phyloP scores from a whole-genome alignment of 2,113 vertebrate species.

The Myocastor coypus region DNA sequence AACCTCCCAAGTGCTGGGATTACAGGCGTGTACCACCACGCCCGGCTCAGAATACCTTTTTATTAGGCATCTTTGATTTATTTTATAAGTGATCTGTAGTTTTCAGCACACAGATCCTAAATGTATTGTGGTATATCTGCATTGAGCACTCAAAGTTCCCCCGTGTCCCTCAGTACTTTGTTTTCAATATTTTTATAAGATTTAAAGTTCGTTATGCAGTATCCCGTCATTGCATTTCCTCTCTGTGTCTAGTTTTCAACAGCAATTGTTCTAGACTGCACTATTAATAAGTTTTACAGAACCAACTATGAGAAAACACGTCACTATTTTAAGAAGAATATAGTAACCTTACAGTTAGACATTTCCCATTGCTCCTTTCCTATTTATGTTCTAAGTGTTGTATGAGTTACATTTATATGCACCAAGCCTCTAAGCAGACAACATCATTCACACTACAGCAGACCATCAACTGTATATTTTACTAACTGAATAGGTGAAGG shows the following conservation, averaged over 20 bases:
- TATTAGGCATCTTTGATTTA: not conserved
- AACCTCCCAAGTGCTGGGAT: too few species aligned
- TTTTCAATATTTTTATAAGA: not conserved
- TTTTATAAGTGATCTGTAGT: not conserved
- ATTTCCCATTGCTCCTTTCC: not conserved
- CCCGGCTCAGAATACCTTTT: not conserved
- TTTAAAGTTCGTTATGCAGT: not conserved
- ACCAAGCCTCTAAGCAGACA: not conserved
- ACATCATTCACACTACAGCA: not conserved
- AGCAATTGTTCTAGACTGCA: not conserved
- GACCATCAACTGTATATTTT: not conserved
- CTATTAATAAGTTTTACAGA: not conserved
- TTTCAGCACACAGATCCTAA: not conserved
- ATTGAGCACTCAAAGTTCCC: not conserved
- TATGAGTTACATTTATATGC: not conserved
- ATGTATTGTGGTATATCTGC: not conserved
- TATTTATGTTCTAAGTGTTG: not conserved
- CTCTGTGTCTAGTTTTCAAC: not conserved
- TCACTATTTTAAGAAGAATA: not conserved
- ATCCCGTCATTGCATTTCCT: not conserved
- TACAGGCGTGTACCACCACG: too few species aligned
- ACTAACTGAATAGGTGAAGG: not conserved
- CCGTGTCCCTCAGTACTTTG: not conserved
- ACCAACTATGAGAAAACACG: not conserved
- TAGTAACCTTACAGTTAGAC: not conserved